Base-by-base conservation (phyloP, 2,113 vertebrate genomes). In the Neogale vison region DNA sequence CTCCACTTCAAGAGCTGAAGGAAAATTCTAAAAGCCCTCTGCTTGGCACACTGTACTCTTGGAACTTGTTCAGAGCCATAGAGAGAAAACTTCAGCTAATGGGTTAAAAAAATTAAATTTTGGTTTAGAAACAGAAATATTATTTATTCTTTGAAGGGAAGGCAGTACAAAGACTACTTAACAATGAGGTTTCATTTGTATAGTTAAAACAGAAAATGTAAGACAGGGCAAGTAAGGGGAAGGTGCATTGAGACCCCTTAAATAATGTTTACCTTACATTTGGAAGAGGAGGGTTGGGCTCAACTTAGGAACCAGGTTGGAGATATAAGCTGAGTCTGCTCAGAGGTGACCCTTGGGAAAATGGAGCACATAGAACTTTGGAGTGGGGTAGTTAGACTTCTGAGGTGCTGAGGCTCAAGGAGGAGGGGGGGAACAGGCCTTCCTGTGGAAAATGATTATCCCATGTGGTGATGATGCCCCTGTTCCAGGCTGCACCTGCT, bases 131-230 rank as follows among this genome's bases (percentile, higher is more conserved):
- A 67, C 9, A 74, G 88, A 88, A 55, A 31, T 45, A 29, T 59
- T 71, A 80, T 50, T 85, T 63, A 65, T 80, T 74, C 80, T 87
- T 89, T 83, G 29, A 95, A 97, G 31, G 21, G 34, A 88, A 26
- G 10, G n/a, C 2, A 72, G 23, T 77, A 57, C 47, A 87, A 57
- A 83, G 85, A 45, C 31, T 67, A 7, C 63, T 34, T 96, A 86
- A 69, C 90, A 74, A 10, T 67, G 52, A 88, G 47, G 18, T 69
- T 88, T 84, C 67, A 7, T 90, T 80, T 59, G 74, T 88, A 5
- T 14, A 34, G 29, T 93, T 69, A 39, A 59, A 96, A 72, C 12
- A 76, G 24, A 4, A 74, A 47, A 34, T 47, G 17, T 74, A 36
- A 77, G 63, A 69, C 50, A 81, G 34, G 61, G 21, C 61, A 36